Evolutionary conservation across 2,113 vertebrate genomes (phyloP), one percentile per base, ranked within the genome.

Genomic region (Salvelinus sp.): DNA sequence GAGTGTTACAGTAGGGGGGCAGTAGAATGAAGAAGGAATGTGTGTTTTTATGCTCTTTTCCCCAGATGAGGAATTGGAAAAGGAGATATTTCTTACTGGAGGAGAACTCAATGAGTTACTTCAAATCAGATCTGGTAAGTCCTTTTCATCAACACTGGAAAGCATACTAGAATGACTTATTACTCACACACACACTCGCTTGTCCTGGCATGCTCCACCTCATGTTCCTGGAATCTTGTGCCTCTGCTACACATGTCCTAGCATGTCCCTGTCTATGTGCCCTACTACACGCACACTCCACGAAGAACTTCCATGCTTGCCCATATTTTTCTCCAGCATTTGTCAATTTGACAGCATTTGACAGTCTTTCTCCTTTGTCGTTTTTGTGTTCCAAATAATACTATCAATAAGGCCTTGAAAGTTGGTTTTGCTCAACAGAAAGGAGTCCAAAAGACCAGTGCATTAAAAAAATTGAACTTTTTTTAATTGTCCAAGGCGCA

Each of bases 21-120:
- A 18, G 6, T 14, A 57, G 16, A 12, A 13, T 38, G 44, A 50
- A 44, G 7, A 60, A 10, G 38, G 9, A 44, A 44, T 44, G 38
- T 44, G 38, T 7, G 38, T 38, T 38, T 38, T 38, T 38, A 44
- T 64, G 74, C 76, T 7, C 76, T 54, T 77, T 83, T 66, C 74
- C 48, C 33, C 85, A 99, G 97, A 99, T 98, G 97, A 98, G 96
- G 89, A 99, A 96, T 92, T 99, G 97, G 97, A 99, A 98, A 86
- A 94, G 97, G 79, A 95, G 97, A 90, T 98, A 98, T 82, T 98
- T 99, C 86, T 93, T 98, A 3, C 82, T 98, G 87, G 97, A 98
- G 87, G 97, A 98, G 91, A 98, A 98, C 80, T 94, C 96, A 70
- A 95, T 98, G 92, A 96, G 96, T 77, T 99, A 99, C 92, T 98